phyloP scores from a whole-genome alignment of 2,113 vertebrate genomes.

The Eurypyga helias region DNA sequence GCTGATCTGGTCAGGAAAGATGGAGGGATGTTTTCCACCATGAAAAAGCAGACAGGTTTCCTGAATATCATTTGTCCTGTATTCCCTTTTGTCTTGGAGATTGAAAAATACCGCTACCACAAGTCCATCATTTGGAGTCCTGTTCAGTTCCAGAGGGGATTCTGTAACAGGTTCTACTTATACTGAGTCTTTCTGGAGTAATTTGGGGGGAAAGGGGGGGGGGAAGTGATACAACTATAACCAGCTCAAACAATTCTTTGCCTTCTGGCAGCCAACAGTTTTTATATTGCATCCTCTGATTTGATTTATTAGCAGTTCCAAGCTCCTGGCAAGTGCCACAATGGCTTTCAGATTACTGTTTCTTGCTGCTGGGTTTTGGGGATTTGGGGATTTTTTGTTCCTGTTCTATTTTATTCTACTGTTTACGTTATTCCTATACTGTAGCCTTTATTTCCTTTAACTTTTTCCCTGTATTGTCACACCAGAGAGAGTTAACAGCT shows the following conservation, averaged over 20 bases:
- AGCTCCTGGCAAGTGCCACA: not conserved
- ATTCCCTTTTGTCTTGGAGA: not conserved
- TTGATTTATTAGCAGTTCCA: constrained; percentile 7
- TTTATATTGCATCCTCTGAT: not conserved
- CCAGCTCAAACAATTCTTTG: not conserved
- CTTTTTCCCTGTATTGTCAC: not conserved
- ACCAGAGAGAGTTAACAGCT: not conserved
- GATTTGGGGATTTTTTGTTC: not conserved
- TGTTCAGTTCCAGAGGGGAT: not conserved
- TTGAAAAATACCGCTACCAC: not conserved
- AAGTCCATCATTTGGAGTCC: not conserved
- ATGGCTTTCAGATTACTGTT: not conserved
- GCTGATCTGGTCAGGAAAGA: not conserved
- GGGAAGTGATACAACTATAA: not conserved
- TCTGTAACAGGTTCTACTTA: not conserved
- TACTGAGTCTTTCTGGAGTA: not conserved
- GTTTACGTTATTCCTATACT: not conserved
- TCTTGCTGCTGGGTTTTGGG: not conserved
- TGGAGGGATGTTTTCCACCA: not conserved
- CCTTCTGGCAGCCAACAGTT: not conserved
- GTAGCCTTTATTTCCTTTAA: not conserved
- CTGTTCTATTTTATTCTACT: not conserved
- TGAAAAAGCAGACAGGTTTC: not conserved
- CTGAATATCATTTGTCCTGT: not conserved
- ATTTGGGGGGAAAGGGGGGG: not conserved